Percentiles rank a stretch among this genome's conserved stretches.
phyloP scores from a whole-genome alignment of 2,113 vertebrate genomes.

The Gulo gulo region DNA sequence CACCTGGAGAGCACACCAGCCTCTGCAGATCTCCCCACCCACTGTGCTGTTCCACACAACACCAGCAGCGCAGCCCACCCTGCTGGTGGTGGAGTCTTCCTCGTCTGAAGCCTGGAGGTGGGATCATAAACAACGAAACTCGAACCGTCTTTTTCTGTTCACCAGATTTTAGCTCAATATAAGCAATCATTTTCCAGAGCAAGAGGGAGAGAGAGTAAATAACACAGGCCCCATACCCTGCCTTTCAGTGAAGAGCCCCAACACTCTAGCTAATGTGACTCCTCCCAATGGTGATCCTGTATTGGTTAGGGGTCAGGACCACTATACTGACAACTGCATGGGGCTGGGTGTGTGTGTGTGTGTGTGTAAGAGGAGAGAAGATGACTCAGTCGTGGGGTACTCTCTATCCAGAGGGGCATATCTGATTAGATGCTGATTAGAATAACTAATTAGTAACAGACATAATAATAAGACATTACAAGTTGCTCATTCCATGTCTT shows the following conservation, averaged over 20 bases:
- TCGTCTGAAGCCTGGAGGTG: not conserved
- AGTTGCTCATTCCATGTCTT: not conserved
- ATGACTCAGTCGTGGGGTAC: not conserved
- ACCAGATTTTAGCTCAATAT: not conserved
- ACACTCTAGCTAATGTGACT: no score
- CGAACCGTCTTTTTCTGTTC: not conserved
- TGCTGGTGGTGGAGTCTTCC: not conserved
- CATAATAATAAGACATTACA: not conserved
- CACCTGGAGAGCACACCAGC: accelerated
- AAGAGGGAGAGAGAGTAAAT: not conserved
- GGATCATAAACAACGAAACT: not conserved
- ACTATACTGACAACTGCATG: not conserved
- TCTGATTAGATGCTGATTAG: not conserved
- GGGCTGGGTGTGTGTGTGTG: no score
- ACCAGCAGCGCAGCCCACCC: not conserved
- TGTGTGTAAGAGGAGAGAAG: not conserved
- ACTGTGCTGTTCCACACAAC: not conserved
- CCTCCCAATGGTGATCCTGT: not conserved
- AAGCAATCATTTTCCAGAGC: not conserved
- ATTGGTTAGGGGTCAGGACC: no score
- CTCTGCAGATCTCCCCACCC: not conserved
- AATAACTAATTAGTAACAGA: not conserved
- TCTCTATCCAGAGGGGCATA: not conserved
- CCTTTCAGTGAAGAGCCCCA: not conserved
- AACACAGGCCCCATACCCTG: not conserved